Evolutionary conservation across 1,140 invertebrate genomes (phyloP).

Genomic region (Drosophila repletoides): DNA sequence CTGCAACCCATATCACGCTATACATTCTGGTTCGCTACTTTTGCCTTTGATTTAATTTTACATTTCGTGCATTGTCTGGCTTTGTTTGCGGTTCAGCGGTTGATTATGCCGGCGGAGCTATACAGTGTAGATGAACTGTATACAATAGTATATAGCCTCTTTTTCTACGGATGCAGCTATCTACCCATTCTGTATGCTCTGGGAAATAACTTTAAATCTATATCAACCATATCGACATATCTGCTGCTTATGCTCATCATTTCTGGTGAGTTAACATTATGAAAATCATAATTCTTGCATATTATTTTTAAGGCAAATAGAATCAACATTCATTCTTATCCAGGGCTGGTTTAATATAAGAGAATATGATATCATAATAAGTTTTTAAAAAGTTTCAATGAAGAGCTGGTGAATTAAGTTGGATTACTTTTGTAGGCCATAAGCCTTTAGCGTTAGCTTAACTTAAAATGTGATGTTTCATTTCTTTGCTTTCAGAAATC

Average conservation of each 20-base stretch:
- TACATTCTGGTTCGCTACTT: constrained; percentile 64
- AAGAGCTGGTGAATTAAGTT: no score
- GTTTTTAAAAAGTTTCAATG: no score
- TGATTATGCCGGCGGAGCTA: constrained; percentile 61
- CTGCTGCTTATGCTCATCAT: constrained; percentile 71
- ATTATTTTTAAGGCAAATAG: no score
- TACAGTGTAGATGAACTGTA: constrained; percentile 45
- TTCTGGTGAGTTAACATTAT: constrained; percentile 53
- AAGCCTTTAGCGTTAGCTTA: no score
- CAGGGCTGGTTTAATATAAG: no score
- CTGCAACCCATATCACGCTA: constrained; percentile 69
- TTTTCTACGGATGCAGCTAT: constrained; percentile 74
- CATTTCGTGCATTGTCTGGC: constrained; percentile 33
- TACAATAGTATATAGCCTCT: constrained; percentile 53
- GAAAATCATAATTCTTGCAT: no score
- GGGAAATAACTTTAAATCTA: constrained; percentile 70
- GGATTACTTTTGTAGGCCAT: no score
- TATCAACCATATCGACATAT: constrained; percentile 77
- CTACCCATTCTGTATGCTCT: constrained; percentile 71
- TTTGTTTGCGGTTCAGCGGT: constrained; percentile 37
- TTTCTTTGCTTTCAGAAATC: constrained; percentile 58
- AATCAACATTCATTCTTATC: no score
- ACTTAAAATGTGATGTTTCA: no score
- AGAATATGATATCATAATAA: no score
- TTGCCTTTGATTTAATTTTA: constrained; percentile 59